Conservation (phyloP, 2,888 invertebrate species). For the Tortricodes alternella region DNA sequence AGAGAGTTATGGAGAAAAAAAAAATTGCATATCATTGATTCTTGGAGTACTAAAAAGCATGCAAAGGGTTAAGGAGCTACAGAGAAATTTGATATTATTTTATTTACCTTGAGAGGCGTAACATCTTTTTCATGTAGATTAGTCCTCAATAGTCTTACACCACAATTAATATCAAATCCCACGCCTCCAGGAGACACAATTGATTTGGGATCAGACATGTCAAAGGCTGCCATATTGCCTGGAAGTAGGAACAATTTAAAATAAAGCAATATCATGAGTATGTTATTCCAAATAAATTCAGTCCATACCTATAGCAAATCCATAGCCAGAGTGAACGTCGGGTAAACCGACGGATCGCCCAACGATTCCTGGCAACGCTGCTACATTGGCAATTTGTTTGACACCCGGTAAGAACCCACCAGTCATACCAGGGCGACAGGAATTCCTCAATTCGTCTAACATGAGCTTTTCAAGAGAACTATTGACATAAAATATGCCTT, state of each 20-base stretch:
- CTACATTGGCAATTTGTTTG: constrained; percentile 99
- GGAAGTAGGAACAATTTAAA: constrained; percentile 34
- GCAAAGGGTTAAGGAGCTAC: no score
- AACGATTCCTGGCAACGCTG: constrained; percentile 98
- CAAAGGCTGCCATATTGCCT: constrained; percentile 99
- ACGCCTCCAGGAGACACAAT: constrained; percentile 99
- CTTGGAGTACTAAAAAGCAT: no score
- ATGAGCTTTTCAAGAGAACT: constrained; percentile 94
- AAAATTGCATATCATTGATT: no score
- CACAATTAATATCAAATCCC: constrained; percentile 99
- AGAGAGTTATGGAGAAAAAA: no score
- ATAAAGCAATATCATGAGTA: not conserved
- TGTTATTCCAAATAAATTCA: not conserved
- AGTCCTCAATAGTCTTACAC: constrained; percentile 96
- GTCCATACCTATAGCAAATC: constrained; percentile 95
- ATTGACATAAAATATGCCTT: constrained; percentile 99
- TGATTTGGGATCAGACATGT: constrained; percentile 94
- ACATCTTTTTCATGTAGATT: constrained; percentile 97
- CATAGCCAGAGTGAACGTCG: constrained; percentile 99
- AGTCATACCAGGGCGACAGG: constrained; percentile 93
- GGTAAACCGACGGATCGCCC: constrained; percentile 96
- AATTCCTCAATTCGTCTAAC: constrained; percentile 97
- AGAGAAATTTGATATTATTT: no score
- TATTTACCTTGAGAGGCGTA: constrained; percentile 91
- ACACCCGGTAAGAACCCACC: constrained; percentile 99